Evolutionary conservation across 2,888 invertebrate genomes (phyloP), one percentile per base, ranked within the genome.

Genomic region (Pantelozetes paolii): DNA sequence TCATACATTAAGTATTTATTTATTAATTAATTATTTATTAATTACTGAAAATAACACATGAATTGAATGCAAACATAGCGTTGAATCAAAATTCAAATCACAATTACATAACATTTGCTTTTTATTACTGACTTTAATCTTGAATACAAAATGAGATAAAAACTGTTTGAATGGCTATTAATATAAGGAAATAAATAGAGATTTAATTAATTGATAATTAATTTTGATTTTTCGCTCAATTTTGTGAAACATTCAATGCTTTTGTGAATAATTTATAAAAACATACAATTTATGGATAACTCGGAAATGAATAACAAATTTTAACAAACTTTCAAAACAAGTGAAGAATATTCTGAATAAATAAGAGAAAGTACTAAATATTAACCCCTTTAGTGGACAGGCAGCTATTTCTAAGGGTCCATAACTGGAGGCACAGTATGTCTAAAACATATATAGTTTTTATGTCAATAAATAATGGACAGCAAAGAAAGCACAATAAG

Each of bases 391-490:
- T n/a, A n/a, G n/a, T n/a, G n/a, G n/a, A n/a, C n/a, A n/a, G n/a
- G n/a, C n/a, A n/a, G n/a, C n/a, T n/a, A n/a, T n/a, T n/a, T n/a
- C n/a, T n/a, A n/a, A n/a, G 6, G 15, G 8, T 6, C 11, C 11
- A 45, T 45, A 18, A 45, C 45, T 45, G 11, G 11, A 45, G 45
- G 45, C 45, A 15, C 36, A 36, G 36, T 36, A 36, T 5, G 36
- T n/a, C n/a, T n/a, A n/a, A n/a, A n/a, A 36, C 5, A 15, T 11
- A 45, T 45, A 45, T 45, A 45, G 8, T 45, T 18, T 6, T 45
- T n/a, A n/a, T 45, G 45, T 45, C 45, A 45, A 45, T 36, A 45
- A 45, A 45, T 45, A 45, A 45, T 45, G 45, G 45, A 45, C 45
- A 45, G 15, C 8, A 45, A 45, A n/a, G n/a, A n/a, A n/a, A n/a